Conservation (phyloP, 1,140 invertebrate genomes). For the Scaptomyza montana region DNA sequence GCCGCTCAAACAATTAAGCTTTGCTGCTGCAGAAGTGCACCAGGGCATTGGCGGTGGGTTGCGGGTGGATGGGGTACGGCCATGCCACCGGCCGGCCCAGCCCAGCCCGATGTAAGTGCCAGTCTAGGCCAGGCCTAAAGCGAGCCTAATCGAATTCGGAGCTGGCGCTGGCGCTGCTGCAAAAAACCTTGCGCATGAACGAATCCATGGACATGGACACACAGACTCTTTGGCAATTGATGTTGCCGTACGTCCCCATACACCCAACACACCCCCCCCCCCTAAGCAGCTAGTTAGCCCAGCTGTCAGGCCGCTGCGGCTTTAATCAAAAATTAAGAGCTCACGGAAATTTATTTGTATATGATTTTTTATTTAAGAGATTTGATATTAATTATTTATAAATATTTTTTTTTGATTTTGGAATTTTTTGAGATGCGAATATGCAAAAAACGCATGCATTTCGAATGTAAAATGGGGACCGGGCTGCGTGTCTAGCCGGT, state of each 20-base stretch:
- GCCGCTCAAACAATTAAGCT: slow-evolving; percentile 39
- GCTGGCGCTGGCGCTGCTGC: slow-evolving; percentile 15
- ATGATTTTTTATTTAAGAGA: not conserved
- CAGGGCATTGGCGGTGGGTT: not conserved
- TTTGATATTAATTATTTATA: not conserved
- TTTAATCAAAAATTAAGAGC: slow-evolving; percentile 47
- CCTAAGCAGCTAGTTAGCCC: slow-evolving; percentile 19
- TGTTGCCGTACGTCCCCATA: not conserved
- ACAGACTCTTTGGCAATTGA: slow-evolving; percentile 22
- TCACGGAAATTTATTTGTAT: slow-evolving; percentile 47
- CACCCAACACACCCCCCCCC: not conserved
- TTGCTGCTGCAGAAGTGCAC: not conserved
- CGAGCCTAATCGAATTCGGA: slow-evolving; percentile 26
- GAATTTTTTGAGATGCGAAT: slow-evolving; percentile 40
- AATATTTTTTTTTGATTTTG: slow-evolving; percentile 2
- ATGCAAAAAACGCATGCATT: slow-evolving; percentile 65
- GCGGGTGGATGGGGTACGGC: no score
- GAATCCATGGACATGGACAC: slow-evolving; percentile 82
- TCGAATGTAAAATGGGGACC: slow-evolving; percentile 62
- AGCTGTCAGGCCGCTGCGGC: slow-evolving; percentile 14
- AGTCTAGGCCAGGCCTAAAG: slow-evolving; percentile 25
- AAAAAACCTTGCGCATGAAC: slow-evolving; percentile 83
- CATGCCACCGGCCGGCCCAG: no score
- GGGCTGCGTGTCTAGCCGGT: slow-evolving; percentile 61
- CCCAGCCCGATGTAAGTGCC: not conserved